phyloP scores from a whole-genome alignment of 2,888 invertebrate species.

The Campoplex nolae region DNA sequence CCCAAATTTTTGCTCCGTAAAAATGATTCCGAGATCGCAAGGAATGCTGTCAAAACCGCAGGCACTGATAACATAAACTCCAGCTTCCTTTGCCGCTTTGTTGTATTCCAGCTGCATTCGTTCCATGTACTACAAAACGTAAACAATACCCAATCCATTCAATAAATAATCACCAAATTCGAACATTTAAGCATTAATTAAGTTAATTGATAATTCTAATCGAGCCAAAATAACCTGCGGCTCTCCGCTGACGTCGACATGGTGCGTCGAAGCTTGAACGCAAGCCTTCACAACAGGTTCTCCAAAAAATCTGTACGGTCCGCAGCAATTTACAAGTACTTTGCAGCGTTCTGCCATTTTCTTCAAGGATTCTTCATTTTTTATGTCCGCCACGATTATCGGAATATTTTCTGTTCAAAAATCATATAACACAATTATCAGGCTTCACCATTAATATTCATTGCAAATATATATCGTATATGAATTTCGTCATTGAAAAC shows the following conservation, averaged over 20 bases:
- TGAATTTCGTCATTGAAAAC: neutral
- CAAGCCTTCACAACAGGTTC: conserved; percentile 96
- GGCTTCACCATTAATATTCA: neutral
- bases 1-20: conserved; percentile 90
- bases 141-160: neutral
- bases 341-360: conserved; percentile 93
- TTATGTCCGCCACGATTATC: conserved; percentile 92
- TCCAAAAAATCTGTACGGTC: conserved; percentile 95
- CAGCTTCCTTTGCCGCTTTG: conserved; percentile 90
- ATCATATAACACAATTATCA: conserved; percentile 12
- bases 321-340: conserved; percentile 96
- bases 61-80: conserved; percentile 94
- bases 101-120: conserved; percentile 93
- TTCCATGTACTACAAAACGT: conserved; percentile 90
- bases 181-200: neutral
- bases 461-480: neutral
- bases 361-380: conserved; percentile 89
- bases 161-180: neutral
- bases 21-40: conserved; percentile 94
- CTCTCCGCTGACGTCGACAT: conserved; percentile 97
- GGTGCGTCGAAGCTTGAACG: conserved; percentile 91
- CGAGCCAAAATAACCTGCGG: conserved; percentile 87
- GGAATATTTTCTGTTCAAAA: conserved; percentile 87
- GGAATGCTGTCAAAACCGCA: conserved; percentile 98
- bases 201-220: neutral